Evolutionary conservation across 2,888 invertebrate species (phyloP), one percentile per base, ranked within the genome.

Genomic region (Thelaira solivaga): DNA sequence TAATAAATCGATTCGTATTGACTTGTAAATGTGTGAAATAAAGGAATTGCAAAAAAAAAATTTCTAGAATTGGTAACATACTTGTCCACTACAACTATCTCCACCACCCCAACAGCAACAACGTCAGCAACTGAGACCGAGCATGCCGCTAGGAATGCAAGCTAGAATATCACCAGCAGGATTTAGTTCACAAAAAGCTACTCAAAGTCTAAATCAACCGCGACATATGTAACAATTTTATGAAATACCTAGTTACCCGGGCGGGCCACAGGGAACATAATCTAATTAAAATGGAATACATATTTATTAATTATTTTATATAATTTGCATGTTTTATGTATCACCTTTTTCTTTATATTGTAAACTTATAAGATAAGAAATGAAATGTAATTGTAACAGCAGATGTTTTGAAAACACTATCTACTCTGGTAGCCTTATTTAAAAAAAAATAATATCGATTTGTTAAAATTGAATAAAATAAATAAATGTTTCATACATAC

Each of bases 1-100:
- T 2, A 95, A 96, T 90, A 95, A 96, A 82, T 95, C 95, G 34
- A 95, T 96, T 81, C 91, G 95, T 84, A 95, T 96, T 88, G 92
- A 93, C 87, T 91, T 95, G 73, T 93, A 93, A 34, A 90, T 95
- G 80, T 95, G 95, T 88, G 95, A 95, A 90, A 93, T 95, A 83
- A 93, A 94, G 57, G 95, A 95, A 86, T 90, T 95, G 68, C 91
- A 94, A 83, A 93, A 94, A 90, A 94, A 94, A 95, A 80, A 91
- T 95, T 82, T 93, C 93, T 51, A 92, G 92, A 59, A 93, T 95
- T 85, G 95, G 95, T 80, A 93, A 93, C 79, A 94, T 95, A 83
- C 93, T 95, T 45, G 95, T 90, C 92, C 93, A 31, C 85, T 90
- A 18, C 88, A 90, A 4, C 90, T 89, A 34, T 89, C 90, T 7